Evolutionary conservation across 2,888 invertebrate genomes (phyloP).

Genomic region (Caenorhabditis angaria): DNA sequence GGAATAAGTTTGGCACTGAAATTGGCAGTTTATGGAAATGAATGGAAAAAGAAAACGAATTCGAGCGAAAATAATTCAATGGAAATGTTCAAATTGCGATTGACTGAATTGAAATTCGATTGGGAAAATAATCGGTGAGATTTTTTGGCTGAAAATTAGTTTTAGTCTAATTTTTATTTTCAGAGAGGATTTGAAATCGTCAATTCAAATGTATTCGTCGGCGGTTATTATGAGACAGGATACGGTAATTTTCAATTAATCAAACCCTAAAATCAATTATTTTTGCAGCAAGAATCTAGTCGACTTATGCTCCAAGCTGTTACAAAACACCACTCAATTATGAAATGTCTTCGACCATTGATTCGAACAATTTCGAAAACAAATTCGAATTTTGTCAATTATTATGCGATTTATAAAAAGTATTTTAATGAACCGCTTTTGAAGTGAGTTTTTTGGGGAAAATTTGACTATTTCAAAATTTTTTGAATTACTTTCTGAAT

Average conservation of each 20-base stretch:
- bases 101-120: slow-evolving; percentile 40
- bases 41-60: slow-evolving; percentile 30
- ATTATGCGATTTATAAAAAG: slow-evolving; percentile 46
- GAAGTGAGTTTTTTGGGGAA: slow-evolving; percentile 16
- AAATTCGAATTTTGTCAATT: slow-evolving; percentile 23
- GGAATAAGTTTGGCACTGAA: slow-evolving; percentile 33
- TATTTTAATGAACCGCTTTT: slow-evolving; percentile 52
- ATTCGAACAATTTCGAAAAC: slow-evolving; percentile 44
- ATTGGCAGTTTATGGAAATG: slow-evolving; percentile 41
- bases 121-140: slow-evolving; percentile 47
- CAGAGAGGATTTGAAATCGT: slow-evolving; percentile 3
- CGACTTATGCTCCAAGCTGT: slow-evolving; percentile 42
- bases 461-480: background rate
- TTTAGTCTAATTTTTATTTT: background rate
- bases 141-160: slow-evolving; percentile 3
- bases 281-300: slow-evolving; percentile 36
- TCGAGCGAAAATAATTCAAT: slow-evolving; percentile 19
- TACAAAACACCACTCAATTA: slow-evolving; percentile 49
- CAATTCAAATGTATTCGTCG: background rate
- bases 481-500: no score
- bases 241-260: background rate
- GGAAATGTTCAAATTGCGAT: slow-evolving; percentile 45
- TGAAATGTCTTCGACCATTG: slow-evolving; percentile 52
- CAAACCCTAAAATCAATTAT: background rate
- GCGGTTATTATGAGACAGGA: background rate